phyloP scores from a whole-genome alignment of 2,113 vertebrate species.

The Lophochroa leadbeateri region DNA sequence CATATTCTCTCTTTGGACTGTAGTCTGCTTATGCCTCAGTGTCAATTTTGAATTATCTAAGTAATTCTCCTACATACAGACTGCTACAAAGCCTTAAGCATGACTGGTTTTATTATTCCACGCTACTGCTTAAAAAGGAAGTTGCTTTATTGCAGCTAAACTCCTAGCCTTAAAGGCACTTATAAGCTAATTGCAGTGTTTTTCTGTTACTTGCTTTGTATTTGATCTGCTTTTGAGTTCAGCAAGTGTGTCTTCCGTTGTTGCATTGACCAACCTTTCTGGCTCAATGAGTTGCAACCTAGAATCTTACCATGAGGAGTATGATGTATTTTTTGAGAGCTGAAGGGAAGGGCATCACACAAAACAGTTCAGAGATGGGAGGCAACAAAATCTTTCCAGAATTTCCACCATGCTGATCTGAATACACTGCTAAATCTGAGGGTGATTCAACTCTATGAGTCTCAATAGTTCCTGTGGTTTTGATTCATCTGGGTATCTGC shows the following conservation, averaged over 20 bases:
- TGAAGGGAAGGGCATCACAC: background rate
- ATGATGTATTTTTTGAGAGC: background rate
- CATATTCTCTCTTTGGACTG: background rate
- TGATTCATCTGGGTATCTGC: background rate
- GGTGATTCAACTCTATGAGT: background rate
- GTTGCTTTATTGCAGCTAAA: background rate
- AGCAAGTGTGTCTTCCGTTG: background rate
- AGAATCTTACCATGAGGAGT: background rate
- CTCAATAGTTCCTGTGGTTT: background rate
- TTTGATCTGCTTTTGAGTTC: background rate
- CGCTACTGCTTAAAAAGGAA: background rate
- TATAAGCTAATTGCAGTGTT: background rate
- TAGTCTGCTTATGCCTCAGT: background rate
- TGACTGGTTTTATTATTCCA: background rate
- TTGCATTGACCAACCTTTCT: background rate
- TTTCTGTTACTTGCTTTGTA: background rate
- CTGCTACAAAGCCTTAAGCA: background rate
- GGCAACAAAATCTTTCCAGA: background rate
- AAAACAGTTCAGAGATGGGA: background rate
- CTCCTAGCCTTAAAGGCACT: background rate
- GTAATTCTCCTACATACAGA: background rate
- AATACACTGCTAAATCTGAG: background rate
- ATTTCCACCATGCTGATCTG: background rate
- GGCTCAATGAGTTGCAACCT: background rate
- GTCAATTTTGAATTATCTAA: conserved; percentile 11